Evolutionary conservation across 2,888 invertebrate species (phyloP).

Genomic region (Clusia tigrina): DNA sequence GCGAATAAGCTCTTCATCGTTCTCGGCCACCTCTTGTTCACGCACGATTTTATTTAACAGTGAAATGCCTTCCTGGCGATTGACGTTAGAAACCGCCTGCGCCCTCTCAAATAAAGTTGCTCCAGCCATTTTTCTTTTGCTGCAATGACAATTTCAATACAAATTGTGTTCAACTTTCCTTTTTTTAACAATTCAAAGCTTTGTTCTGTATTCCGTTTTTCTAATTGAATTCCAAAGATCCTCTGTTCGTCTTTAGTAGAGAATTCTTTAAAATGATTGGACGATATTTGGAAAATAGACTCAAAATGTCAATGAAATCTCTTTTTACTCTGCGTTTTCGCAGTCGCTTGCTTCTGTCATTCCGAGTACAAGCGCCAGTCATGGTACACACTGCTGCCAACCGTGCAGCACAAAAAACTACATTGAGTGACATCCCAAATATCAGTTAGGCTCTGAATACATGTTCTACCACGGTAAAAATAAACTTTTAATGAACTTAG

Average conservation of each 20-base stretch:
- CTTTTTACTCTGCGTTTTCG: constrained; percentile 41
- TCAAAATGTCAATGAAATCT: constrained; percentile 26
- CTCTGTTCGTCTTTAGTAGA: too few relatives aligned
- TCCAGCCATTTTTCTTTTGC: constrained; percentile 75
- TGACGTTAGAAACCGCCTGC: constrained; percentile 77
- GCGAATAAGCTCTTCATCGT: constrained; percentile 90
- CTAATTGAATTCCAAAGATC: too few relatives aligned
- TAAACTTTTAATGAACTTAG: too few relatives aligned
- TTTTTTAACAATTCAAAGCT: constrained; percentile 25
- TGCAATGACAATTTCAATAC: neutral
- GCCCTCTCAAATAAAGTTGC: constrained; percentile 89
- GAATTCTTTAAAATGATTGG: too few relatives aligned
- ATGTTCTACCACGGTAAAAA: too few relatives aligned
- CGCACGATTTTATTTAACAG: constrained; percentile 80
- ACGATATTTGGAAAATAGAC: too few relatives aligned
- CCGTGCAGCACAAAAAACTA: constrained; percentile 5
- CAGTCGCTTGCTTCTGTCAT: constrained; percentile 42
- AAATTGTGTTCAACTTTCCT: constrained; percentile 25
- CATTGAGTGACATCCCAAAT: too few relatives aligned
- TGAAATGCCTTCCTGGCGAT: constrained; percentile 78
- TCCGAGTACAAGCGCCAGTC: constrained; percentile 60
- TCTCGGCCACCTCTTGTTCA: constrained; percentile 78
- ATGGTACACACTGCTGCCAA: constrained; percentile 53
- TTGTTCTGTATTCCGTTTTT: too few relatives aligned
- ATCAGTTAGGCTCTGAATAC: too few relatives aligned